Conservation (phyloP, 2,888 invertebrate species). For the Podabrus alpinus region DNA sequence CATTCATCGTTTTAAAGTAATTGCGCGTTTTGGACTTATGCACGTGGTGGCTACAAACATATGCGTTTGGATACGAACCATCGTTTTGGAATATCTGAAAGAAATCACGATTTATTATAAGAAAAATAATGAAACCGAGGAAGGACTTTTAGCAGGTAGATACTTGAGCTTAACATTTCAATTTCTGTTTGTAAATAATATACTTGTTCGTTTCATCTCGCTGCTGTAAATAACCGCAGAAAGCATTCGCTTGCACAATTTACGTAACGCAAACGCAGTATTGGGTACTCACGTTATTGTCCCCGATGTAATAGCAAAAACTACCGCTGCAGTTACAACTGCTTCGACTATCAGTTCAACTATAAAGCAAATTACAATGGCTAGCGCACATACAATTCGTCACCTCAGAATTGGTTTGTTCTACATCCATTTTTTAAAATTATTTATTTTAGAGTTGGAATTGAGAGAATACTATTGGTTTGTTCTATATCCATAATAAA, state of each 20-base stretch:
- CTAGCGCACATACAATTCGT: constrained; percentile 50
- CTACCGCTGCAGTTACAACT: constrained; percentile 58
- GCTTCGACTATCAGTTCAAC: constrained; percentile 47
- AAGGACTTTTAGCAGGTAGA: constrained; percentile 70
- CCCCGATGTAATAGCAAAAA: constrained; percentile 58
- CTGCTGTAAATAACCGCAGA: constrained; percentile 49
- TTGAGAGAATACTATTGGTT: too few relatives aligned
- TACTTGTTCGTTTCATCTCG: constrained; percentile 1
- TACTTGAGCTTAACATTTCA: not conserved
- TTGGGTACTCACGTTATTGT: constrained; percentile 66
- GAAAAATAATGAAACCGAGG: constrained; percentile 58
- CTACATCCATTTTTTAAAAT: too few relatives aligned
- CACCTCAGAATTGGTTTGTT: too few relatives aligned
- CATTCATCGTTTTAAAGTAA: constrained; percentile 94
- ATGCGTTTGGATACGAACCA: constrained; percentile 94
- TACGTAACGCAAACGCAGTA: constrained; percentile 75
- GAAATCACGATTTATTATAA: constrained; percentile 81
- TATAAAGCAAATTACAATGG: constrained; percentile 49
- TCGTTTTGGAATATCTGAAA: constrained; percentile 86
- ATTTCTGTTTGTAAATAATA: not conserved
- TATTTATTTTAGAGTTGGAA: too few relatives aligned
- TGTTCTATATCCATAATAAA: too few relatives aligned
- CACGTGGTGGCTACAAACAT: constrained; percentile 97
- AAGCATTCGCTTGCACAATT: constrained; percentile 72
- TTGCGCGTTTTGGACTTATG: constrained; percentile 96